A percentile compares a stretch with the other conserved stretches of the same genome.
These are phyloP conservation scores for Neomorphus geoffroyi DNA, from an alignment of 2,797 vertebrate genomes.

Conservation along the genomic window DNA sequence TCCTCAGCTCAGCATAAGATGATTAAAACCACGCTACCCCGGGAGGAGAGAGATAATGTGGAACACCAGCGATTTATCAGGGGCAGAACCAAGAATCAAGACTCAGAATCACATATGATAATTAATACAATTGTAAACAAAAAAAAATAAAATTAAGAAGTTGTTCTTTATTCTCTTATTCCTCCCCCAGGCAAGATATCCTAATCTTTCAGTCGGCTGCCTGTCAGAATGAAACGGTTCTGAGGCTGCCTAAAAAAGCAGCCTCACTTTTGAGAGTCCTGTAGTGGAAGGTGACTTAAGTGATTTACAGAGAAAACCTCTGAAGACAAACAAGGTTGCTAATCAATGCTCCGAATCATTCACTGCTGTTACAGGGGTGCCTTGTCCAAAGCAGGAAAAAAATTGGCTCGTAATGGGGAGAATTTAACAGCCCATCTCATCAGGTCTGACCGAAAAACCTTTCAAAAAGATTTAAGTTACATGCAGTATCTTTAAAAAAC, in stretches of 20 bases:
- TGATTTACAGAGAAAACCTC: slow-evolving; percentile 32
- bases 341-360: slow-evolving; percentile 42
- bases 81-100: slow-evolving; percentile 38
- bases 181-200: background rate
- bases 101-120: background rate
- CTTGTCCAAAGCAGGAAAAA: slow-evolving; percentile 10
- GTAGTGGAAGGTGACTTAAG: background rate
- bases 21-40: slow-evolving; percentile 66
- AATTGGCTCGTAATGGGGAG: background rate
- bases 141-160: background rate
- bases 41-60: slow-evolving; percentile 52
- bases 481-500: background rate
- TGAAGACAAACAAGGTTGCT: slow-evolving; percentile 21
- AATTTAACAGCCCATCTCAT: slow-evolving; percentile 19
- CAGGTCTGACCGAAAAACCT: background rate
- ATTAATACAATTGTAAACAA: background rate
- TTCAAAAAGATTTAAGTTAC: background rate
- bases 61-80: slow-evolving; percentile 53
- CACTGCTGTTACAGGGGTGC: background rate
- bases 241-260: background rate
- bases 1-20: slow-evolving; percentile 65
- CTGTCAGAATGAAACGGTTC: background rate
- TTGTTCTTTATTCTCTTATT: background rate
- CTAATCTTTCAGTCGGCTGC: background rate
- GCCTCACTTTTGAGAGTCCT: background rate